Evolutionary conservation across 2,888 invertebrate genomes (phyloP), one percentile per base, ranked within the genome.

Genomic region (Minunthozetes semirufus): DNA sequence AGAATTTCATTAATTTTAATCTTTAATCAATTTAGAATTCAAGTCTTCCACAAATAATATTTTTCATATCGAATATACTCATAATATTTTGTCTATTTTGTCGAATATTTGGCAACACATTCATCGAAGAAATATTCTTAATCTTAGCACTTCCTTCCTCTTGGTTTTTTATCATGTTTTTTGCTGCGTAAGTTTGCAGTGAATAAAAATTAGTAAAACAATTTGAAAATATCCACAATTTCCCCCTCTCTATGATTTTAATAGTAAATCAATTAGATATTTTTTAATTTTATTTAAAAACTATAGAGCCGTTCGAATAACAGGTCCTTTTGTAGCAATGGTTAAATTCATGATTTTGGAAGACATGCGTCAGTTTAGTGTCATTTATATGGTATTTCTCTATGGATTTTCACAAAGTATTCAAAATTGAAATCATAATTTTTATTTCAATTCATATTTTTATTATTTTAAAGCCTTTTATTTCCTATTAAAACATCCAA

Each of bases 291-390:
- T n/a, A 71, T 81, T 83, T 4, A 84, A 96, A 63, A 6, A 15
- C 9, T 8, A n/a, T 38, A 66, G 96, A 9, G 95, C 95, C 53
- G 90, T 94, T 46, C 89, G 92, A 76, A 85, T 99, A 80, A 99
- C 97, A 0, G 99, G 99, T 61, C 97, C 98, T 0, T 99, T 98
- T 84, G 97, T 99, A 76, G 97, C 97, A 15, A 98, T 99, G 96
- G 94, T 99, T 80, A 98, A 95, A 87, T 94, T 94, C 81, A 99
- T 99, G 97, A 93, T 97, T 82, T 93, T 93, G 0, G 97, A 98
- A 66, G 99, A 99, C 85, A 94, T 99, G 92, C 89, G 97, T 82
- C 94, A 97, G 33, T 99, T 99, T 83, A 94, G 93, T 78, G 95
- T 98, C 79, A 99, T 99, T 83, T 98, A 97, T 83, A 88, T 89